These are phyloP conservation scores for Acronicta psi DNA, from an alignment of 2,888 invertebrate species.

Conservation along the genomic window DNA sequence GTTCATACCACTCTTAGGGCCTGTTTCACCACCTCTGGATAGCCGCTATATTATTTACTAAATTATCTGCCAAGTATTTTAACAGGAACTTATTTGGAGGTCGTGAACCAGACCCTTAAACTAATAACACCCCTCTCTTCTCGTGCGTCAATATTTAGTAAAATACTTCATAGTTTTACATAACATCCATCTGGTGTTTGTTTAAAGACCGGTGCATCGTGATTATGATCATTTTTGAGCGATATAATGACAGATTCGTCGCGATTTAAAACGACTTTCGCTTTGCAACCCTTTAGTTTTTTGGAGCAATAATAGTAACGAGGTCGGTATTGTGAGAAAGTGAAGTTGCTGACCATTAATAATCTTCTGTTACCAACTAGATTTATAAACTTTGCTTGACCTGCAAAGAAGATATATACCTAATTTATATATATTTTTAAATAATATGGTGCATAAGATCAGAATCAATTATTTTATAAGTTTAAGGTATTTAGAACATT, in stretches of 20 bases:
- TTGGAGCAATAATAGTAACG: conserved; percentile 45
- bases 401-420: conserved; percentile 15
- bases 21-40: too few relatives aligned
- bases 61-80: too few relatives aligned
- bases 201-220: conserved; percentile 23
- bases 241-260: conserved; percentile 7
- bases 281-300: conserved; percentile 28
- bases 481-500: too few relatives aligned
- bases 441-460: background rate
- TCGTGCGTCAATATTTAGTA: too few relatives aligned
- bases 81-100: too few relatives aligned
- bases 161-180: conserved; percentile 7
- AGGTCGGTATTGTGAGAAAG: conserved; percentile 28
- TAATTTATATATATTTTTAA: background rate
- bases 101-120: too few relatives aligned
- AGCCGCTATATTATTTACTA: too few relatives aligned
- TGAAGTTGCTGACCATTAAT: conserved; percentile 39
- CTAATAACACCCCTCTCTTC: too few relatives aligned
- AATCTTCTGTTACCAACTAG: conserved; percentile 17
- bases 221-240: conserved; percentile 24
- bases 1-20: too few relatives aligned
- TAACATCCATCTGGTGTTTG: conserved; percentile 2
- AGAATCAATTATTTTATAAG: too few relatives aligned
- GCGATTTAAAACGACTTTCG: conserved; percentile 22
- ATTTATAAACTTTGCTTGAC: conserved; percentile 19